Evolutionary conservation across 2,888 invertebrate genomes (phyloP), one percentile per base, ranked within the genome.

Genomic region (Cynaeus angustus): DNA sequence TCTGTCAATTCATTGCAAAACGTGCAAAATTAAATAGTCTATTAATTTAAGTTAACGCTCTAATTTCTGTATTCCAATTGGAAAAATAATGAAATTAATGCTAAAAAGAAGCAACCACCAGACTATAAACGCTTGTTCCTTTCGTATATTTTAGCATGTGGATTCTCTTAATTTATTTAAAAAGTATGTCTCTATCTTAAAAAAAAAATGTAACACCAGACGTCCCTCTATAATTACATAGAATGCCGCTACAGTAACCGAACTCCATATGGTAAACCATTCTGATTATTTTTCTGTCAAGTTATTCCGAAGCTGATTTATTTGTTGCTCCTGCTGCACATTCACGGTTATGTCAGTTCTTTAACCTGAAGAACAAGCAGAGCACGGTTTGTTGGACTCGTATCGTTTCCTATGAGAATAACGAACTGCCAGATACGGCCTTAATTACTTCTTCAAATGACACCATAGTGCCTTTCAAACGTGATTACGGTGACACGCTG

Each of bases 341-440:
- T 67, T 59, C 67, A 67, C 67, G 67, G 67, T 68, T 68, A 61
- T 55, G 61, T 61, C 59, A 37, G 67, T 68, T 68, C 67, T 67
- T 67, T 67, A 59, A 68, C 67, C 67, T 68, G 61, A 21, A 58
- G 58, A 59, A 59, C 58, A 61, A 61, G 41, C 61, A 68, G 67
- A 61, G 53, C 67, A 68, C 67, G 61, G 61, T 67, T 67, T 67
- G 43, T 52, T 64, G 64, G 64, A 52, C 52, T 52, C 46, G 46
- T 30, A 33, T 38, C 30, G 45, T 55, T 65, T 65, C 65, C 65
- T 65, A 55, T 65, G 65, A 65, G 65, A 65, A 65, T 61, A 45
- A 30, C 59, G 33, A 21, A 12, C 37, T 6, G 61, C 14, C 48
- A 21, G 21, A 21, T 21, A 21, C 21, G 21, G 21, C 21, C 21